Percentiles rank a stretch among this genome's conserved stretches.
Conservation (phyloP, 2,888 invertebrate species). For the Cerceris ruficornis region DNA sequence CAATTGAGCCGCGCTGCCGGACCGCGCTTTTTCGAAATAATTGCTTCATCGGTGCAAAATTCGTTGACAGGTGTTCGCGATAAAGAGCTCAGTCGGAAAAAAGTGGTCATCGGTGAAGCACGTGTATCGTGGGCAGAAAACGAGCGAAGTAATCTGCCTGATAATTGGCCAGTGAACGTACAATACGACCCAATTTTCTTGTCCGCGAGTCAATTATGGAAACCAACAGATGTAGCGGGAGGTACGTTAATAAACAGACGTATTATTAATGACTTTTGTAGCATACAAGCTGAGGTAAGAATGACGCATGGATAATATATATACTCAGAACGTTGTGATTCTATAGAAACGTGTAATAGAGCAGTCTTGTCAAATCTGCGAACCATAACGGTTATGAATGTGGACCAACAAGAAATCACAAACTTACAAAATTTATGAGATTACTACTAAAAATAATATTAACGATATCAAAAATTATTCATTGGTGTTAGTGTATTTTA, state of each 20-base stretch:
- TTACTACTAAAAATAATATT: no score
- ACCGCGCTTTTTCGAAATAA: neutral
- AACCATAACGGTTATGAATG: no score
- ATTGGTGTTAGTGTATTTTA: no score
- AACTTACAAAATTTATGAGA: no score
- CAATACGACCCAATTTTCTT: conserved; percentile 33
- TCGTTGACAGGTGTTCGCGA: conserved; percentile 2
- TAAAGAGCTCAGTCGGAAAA: neutral
- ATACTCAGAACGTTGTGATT: no score
- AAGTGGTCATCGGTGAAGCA: neutral
- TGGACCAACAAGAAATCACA: no score
- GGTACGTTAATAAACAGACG: neutral
- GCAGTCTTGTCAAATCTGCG: no score
- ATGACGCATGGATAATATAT: no score
- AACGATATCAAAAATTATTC: no score
- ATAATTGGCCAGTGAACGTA: conserved; percentile 10
- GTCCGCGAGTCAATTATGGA: conserved; percentile 19
- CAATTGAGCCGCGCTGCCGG: conserved; percentile 4
- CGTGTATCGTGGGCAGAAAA: conserved; percentile 6
- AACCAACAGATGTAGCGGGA: conserved; percentile 8
- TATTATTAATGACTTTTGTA: no score
- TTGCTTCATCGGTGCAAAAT: conserved; percentile 21
- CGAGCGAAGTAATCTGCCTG: conserved; percentile 21
- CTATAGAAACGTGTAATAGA: no score
- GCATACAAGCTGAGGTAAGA: no score